Percentiles rank a stretch among this genome's conserved stretches.
Evolutionary conservation across 2,113 vertebrate genomes (phyloP).

Genomic region (Oncorhynchus tshawytscha): DNA sequence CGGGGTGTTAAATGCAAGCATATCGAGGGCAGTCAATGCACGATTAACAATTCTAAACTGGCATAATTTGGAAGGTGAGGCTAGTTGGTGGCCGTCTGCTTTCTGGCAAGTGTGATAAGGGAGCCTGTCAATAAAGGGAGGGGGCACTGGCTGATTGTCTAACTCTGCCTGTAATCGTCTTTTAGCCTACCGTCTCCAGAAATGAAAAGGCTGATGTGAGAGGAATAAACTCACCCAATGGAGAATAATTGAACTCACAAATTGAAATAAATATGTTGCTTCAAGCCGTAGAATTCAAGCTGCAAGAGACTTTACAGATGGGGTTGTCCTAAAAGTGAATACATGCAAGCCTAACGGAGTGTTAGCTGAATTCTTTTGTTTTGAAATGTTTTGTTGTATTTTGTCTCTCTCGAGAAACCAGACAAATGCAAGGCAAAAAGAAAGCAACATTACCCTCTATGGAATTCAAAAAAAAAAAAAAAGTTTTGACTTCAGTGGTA

Average conservation of each 20-base stretch:
- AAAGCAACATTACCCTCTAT: neutral
- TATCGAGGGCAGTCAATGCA: conserved; percentile 41
- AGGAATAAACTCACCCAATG: conserved; percentile 40
- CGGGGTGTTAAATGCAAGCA: conserved; percentile 46
- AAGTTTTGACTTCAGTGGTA: conserved; percentile 28
- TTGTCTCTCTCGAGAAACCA: neutral
- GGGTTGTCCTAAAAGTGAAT: neutral
- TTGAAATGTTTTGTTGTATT: conserved; percentile 1
- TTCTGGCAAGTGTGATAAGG: conserved; percentile 75
- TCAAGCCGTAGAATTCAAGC: neutral
- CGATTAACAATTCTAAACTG: conserved; percentile 9
- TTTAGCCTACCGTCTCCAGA: conserved; percentile 52
- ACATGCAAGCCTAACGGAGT: neutral
- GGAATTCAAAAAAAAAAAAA: conserved; percentile 1
- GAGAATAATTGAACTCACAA: conserved; percentile 27
- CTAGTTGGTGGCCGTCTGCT: conserved; percentile 53
- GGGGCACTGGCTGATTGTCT: conserved; percentile 48
- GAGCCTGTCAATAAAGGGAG: conserved; percentile 65
- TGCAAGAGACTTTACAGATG: neutral
- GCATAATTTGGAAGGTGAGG: conserved; percentile 44
- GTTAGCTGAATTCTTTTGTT: conserved; percentile 6
- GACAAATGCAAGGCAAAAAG: conserved; percentile 22
- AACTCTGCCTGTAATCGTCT: conserved; percentile 38
- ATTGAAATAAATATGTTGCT: neutral
- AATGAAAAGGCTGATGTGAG: conserved; percentile 43